phyloP scores from a whole-genome alignment of 2,113 vertebrate genomes.

The Anguilla japonica region DNA sequence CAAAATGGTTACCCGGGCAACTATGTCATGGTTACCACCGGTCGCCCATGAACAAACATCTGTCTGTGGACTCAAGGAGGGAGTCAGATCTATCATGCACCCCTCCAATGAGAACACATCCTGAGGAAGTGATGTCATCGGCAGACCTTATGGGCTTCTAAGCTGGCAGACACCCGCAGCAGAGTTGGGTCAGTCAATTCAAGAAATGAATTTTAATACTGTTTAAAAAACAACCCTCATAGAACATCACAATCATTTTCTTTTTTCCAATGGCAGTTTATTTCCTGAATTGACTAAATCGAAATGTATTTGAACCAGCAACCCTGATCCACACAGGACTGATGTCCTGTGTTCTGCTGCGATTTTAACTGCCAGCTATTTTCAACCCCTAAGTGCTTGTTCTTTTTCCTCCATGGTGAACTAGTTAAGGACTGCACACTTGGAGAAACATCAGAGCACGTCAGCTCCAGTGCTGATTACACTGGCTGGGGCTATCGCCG shows the following conservation, averaged over 20 bases:
- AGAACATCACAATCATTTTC: too few relatives aligned
- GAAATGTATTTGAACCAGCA: neutral
- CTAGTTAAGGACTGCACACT: neutral
- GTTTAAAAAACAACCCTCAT: too few relatives aligned
- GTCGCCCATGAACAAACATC: constrained; percentile 56
- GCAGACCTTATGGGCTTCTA: neutral
- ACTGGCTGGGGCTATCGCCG: neutral
- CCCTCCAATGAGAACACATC: constrained; percentile 34
- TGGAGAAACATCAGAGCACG: neutral
- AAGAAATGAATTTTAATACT: too few relatives aligned
- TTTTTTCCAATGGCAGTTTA: too few relatives aligned
- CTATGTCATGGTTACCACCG: constrained; percentile 62
- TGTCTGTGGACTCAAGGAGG: constrained; percentile 59
- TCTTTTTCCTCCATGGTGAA: neutral
- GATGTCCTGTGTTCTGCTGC: neutral
- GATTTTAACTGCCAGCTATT: neutral
- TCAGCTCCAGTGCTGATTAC: neutral
- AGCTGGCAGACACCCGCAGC: too few relatives aligned
- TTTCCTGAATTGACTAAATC: too few relatives aligned
- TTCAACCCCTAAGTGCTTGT: neutral
- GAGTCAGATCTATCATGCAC: constrained; percentile 69
- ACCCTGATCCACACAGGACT: neutral
- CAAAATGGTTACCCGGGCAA: constrained; percentile 57
- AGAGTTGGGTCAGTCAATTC: too few relatives aligned
- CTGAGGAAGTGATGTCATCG: neutral